Base-by-base conservation (phyloP, 2,113 vertebrate genomes). In the Nicator chloris region DNA sequence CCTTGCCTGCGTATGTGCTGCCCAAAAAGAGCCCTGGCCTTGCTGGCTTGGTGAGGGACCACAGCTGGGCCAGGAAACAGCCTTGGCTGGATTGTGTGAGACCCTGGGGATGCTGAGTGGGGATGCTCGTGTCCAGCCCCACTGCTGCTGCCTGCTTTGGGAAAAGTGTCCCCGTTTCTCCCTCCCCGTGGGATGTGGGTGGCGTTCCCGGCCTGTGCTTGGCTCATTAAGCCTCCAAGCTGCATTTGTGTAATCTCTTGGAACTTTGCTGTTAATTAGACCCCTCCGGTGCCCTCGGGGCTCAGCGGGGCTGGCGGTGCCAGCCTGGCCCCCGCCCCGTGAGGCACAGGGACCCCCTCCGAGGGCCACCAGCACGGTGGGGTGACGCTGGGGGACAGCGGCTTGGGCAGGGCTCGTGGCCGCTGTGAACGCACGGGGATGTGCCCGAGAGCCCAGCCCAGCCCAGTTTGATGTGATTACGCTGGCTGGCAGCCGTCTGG, bases 401-500 rank as follows among this genome's bases (percentile, higher is more conserved):
- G 68, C 21, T 42, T 5, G 87, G 81, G 44, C 81, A 92, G 73
- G n/a, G 76, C 79, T 59, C 17, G 19, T 2, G 44, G 28, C 28
- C 47, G 64, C 88, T 24, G 6, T 3, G 59, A 57, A 28, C 2
- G 56, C 28, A 1, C 10, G 20, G 91, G 81, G 82, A 59, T 45
- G 68, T 2, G 21, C 78, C 30, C 19, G 30, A 33, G 75, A 83
- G 80, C 78, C 86, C 78, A 27, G 80, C 89, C 92, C 93, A 35
- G 73, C 78, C 71, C 4, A 2, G 81, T 80, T 80, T 73, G 92
- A 93, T 96, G 87, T 27, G 94, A 96, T 97, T 94, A 96, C 3
- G 2, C 53, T 0, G 60, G 65, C 84, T 85, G 91, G 92, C 95
- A 92, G 92, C 90, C 44, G 94, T 94, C 95, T 96, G 95, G 93